phyloP scores from a whole-genome alignment of 2,797 vertebrate genomes.

The Brotogeris chrysoptera region DNA sequence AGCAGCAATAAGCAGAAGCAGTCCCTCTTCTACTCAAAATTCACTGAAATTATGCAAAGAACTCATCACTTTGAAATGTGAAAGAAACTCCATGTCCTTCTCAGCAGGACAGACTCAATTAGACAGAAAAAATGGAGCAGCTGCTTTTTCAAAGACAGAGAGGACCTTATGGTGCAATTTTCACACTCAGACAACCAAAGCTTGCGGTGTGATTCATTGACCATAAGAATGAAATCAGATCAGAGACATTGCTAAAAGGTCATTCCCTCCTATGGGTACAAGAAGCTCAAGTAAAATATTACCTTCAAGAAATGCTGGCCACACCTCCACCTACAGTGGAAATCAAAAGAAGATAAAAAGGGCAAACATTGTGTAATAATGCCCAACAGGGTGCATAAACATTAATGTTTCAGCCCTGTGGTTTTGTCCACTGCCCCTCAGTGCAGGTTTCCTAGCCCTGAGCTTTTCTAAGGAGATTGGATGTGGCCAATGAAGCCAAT shows the following conservation, averaged over 20 bases:
- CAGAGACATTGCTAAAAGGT: slow-evolving; percentile 37
- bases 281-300: slow-evolving; percentile 4
- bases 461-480: neutral
- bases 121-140: slow-evolving; percentile 57
- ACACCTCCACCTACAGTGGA: neutral
- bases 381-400: neutral
- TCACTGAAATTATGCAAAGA: slow-evolving; percentile 36
- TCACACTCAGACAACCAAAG: slow-evolving; percentile 63
- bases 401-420: neutral
- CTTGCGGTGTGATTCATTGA: slow-evolving; percentile 55
- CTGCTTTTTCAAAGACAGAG: slow-evolving; percentile 56
- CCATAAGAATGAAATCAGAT: slow-evolving; percentile 49
- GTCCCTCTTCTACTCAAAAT: neutral
- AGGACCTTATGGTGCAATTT: slow-evolving; percentile 57
- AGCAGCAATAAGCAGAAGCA: neutral
- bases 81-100: slow-evolving; percentile 43
- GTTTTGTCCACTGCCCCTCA: too few species aligned
- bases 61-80: slow-evolving; percentile 37
- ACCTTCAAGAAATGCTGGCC: neutral
- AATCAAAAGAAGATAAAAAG: neutral
- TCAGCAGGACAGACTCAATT: slow-evolving; percentile 57
- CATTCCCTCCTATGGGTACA: neutral
- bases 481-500: neutral
- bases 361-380: neutral
- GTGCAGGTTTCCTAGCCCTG: neutral